Percentiles rank a stretch among this genome's conserved stretches.
These are phyloP conservation scores for Albula goreensis DNA, from an alignment of 2,113 vertebrate genomes.

Conservation along the genomic window DNA sequence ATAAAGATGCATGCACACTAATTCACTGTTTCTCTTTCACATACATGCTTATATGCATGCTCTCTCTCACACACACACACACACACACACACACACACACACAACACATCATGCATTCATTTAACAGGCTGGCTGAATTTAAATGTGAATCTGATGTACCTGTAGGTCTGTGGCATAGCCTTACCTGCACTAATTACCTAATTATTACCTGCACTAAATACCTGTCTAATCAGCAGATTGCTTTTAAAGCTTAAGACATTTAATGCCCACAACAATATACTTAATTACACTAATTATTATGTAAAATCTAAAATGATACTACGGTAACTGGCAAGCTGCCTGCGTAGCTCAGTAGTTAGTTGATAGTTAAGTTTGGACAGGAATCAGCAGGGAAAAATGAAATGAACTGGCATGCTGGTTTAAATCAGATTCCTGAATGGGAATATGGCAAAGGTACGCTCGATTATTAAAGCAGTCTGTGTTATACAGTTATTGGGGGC, in stretches of 20 bases:
- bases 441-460: no score
- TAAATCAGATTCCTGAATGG: no score
- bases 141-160: neutral
- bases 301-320: neutral
- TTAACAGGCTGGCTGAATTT: neutral
- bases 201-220: no score
- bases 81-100: slow-evolving; percentile 21
- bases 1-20: no score
- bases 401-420: no score
- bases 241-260: no score
- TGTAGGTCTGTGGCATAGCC: neutral
- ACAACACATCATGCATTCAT: neutral
- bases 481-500: neutral
- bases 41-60: neutral
- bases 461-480: neutral
- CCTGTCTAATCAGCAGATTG: no score
- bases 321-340: no score
- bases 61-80: neutral
- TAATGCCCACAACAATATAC: no score
- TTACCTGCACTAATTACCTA: neutral
- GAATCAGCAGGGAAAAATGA: no score
- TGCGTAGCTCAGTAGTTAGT: no score
- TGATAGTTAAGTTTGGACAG: no score
- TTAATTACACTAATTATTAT: neutral
- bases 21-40: neutral